Evolutionary conservation across 2,888 invertebrate species (phyloP).

Genomic region (Drosophila nigricruria): DNA sequence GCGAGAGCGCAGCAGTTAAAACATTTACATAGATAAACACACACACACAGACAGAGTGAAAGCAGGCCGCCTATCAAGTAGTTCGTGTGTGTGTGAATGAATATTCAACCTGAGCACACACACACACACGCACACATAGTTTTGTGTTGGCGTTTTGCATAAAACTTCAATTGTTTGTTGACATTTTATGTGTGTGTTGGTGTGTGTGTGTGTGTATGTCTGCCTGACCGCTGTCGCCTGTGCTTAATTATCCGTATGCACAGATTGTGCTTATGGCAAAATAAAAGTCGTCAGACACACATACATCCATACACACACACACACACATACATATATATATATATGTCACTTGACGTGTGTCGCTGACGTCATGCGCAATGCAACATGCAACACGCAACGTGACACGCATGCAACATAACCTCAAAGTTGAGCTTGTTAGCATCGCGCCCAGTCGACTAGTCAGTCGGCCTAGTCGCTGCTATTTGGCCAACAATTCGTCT

Average conservation of each 20-base stretch:
- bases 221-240: conserved; percentile 28
- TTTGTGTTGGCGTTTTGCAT: conserved; percentile 53
- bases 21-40: conserved; percentile 50
- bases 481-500: conserved; percentile 36
- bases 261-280: conserved; percentile 33
- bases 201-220: conserved; percentile 7
- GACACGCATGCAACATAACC: conserved; percentile 26
- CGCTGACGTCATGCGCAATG: conserved; percentile 28
- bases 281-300: conserved; percentile 3
- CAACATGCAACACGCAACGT: conserved; percentile 19
- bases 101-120: conserved; percentile 18
- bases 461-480: conserved; percentile 2
- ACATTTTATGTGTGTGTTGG: conserved; percentile 31
- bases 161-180: conserved; percentile 63
- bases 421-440: conserved; percentile 6
- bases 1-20: conserved; percentile 41
- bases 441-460: background rate
- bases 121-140: conserved; percentile 10
- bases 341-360: background rate
- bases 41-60: conserved; percentile 9
- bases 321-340: background rate
- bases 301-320: background rate
- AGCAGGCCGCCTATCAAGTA: conserved; percentile 29
- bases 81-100: conserved; percentile 35
- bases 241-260: conserved; percentile 48